Base-by-base conservation (phyloP, 2,797 vertebrate genomes). In the Platyrinchus mystaceus region DNA sequence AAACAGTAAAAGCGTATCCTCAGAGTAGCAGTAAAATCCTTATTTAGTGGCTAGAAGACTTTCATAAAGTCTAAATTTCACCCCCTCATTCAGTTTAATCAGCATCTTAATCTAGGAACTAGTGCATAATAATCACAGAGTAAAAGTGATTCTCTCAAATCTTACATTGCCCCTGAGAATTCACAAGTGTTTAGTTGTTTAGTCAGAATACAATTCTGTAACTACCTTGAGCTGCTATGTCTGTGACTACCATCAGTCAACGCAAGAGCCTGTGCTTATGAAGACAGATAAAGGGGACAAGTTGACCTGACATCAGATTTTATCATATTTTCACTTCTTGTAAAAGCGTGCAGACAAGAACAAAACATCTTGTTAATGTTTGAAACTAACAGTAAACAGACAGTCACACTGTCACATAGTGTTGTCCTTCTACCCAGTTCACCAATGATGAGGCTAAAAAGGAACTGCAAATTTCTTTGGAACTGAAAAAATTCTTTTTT, bases 391-490 rank as follows among this genome's bases (percentile, higher is more conserved):
- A 64, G 36, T 13, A 30, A 80, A 58, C 16, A 16, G 6, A 60
- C 8, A 59, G 27, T 6, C 22, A 8, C 7, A 7, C 24, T 43
- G 14, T 36, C 24, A 4, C 0, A 1, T 6, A 19, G 14, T 3
- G 12, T 3, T 9, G 7, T 41, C 41, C 34, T 52, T 55, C 58
- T 14, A 44, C 18, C 32, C 34, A 55, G 30, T 10, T 84, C 62
- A 15, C 13, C 32, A 63, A 67, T 8, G 4, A 46, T 10, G 8
- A 52, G 17, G 7, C 63, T 68, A 78, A 67, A 91, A 56, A 6
- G 22, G 7, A 89, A 47, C 19, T 18, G 6, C 34, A 84, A 14
- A 5, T 34, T 84, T 58, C 43, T 47, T 20, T 46, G 43, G 32
- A 80, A 76, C 28, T 7, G 6, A 47, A 60, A 76, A 8, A 24